Base-by-base conservation (phyloP, 2,797 vertebrate species). In the Enteromius unitaeniatus region DNA sequence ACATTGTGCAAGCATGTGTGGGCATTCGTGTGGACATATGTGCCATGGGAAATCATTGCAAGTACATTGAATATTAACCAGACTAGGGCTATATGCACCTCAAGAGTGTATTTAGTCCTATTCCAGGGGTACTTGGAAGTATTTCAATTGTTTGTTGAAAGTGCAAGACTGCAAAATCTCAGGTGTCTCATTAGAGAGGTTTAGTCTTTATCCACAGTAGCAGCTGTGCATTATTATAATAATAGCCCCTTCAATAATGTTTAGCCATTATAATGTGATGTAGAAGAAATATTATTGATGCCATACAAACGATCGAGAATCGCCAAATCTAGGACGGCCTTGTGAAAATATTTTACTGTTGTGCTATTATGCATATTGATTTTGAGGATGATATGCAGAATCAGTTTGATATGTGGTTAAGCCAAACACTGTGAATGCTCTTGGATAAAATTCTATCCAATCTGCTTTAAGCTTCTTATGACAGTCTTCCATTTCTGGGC, bases 331-430 rank as follows among this genome's bases (percentile, higher is more conserved):
- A 68, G 34, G 19, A 68, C 34, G 37, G 34, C 11, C 34, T 68
- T 68, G 4, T 21, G 19, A 64, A 68, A 40, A 68, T 40, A 6
- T n/a, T 68, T 68, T 2, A 5, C 9, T 2, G 65, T 6, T 5
- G 2, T 40, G 19, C 65, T 26, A 42, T 60, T 19, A 31, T 9
- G 28, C 28, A 65, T 58, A 40, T 40, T 76, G 34, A 58, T 76
- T 58, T 58, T 55, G 11, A n/a, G 6, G 73, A 58, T 58, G 31
- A 40, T 58, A 76, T 76, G 73, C 73, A 42, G 62, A 62, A 62
- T 77, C 37, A 45, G 23, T 42, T 40, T 34, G 15, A 15, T 40
- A 76, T 15, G 2, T 42, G 53, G n/a, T 21, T 74, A 21, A 74
- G 28, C 26, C 70, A 74, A 51, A 31, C 23, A 37, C 49, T 47